These are phyloP conservation scores for Parazoanthus darwini DNA, from an alignment of 92 coral and sea anemone species.

Conservation along the genomic window DNA sequence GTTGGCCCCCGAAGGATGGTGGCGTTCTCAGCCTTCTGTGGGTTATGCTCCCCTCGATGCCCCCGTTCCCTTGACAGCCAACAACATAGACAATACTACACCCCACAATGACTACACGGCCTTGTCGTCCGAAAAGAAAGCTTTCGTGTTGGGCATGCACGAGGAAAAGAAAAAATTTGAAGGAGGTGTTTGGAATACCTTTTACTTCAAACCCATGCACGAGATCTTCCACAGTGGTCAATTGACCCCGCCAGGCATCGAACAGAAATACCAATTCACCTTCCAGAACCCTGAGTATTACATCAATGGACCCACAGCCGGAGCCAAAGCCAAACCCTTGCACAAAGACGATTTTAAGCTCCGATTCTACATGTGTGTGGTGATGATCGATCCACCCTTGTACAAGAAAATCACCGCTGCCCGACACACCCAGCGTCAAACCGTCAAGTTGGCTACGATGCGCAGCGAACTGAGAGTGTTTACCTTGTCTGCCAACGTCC, in stretches of 20 bases:
- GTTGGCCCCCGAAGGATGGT: constrained; percentile 7
- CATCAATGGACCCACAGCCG: neutral
- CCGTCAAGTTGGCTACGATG: neutral
- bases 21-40: neutral
- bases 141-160: neutral
- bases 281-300: neutral
- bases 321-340: neutral
- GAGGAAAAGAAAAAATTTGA: neutral
- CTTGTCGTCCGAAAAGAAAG: neutral
- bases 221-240: neutral
- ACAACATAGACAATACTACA: neutral
- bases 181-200: neutral
- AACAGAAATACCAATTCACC: neutral
- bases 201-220: constrained; percentile 29
- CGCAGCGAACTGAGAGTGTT: constrained; percentile 8
- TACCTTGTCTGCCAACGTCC: neutral
- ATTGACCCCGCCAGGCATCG: constrained; percentile 15
- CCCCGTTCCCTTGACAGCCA: neutral
- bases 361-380: constrained; percentile 4
- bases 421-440: neutral
- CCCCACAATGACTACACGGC: neutral
- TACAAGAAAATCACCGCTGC: neutral
- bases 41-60: neutral
- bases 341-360: neutral
- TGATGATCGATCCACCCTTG: neutral